Evolutionary conservation across 2,113 vertebrate species (phyloP), one percentile per base, ranked within the genome.

Genomic region (Chionis minor): DNA sequence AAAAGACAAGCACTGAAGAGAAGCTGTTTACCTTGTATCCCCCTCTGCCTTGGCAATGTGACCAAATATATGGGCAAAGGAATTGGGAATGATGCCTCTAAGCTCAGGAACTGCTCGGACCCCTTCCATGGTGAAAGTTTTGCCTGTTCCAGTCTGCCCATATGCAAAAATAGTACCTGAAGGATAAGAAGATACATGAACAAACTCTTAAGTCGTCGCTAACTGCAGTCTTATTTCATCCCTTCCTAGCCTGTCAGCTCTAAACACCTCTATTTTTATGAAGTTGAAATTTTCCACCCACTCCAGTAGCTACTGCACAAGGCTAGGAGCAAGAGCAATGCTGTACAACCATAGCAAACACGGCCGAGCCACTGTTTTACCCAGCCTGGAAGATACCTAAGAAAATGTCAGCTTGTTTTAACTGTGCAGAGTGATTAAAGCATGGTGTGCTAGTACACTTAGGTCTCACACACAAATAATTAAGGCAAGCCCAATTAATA

Each of bases 81-180:
- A 99, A 97, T 99, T 99, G 38, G 99, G 99, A 84, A 99, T 99
- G 93, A 99, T 99, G 80, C 99, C 99, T 98, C 99, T 97, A 65
- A 99, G 99, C 88, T 99, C 99, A 81, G 99, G 99, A 89, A 99
- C 99, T n/a, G 99, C 99, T 94, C 99, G 98, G 69, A 99, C 99
- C 13, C 99, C 99, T 97, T 99, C 99, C 99, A 99, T 99, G 63
- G 99, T 99, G 96, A 99, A 99, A 5, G 99, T 99, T 98, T 99
- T 99, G 59, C 99, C 99, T 78, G 99, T 99, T 94, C 99, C 99
- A 69, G 99, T 99, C 97, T 99, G 99, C n/a, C 99, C 99, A 94
- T 99, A 99, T 52, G 99, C 99, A 98, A 99, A 99, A 97, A 99
- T 99, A 75, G 99, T 99, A 62, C 99, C 99, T 99, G 92, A 89